phyloP scores from a whole-genome alignment of 2,113 vertebrate species.

The Dendrocopos noguchii region DNA sequence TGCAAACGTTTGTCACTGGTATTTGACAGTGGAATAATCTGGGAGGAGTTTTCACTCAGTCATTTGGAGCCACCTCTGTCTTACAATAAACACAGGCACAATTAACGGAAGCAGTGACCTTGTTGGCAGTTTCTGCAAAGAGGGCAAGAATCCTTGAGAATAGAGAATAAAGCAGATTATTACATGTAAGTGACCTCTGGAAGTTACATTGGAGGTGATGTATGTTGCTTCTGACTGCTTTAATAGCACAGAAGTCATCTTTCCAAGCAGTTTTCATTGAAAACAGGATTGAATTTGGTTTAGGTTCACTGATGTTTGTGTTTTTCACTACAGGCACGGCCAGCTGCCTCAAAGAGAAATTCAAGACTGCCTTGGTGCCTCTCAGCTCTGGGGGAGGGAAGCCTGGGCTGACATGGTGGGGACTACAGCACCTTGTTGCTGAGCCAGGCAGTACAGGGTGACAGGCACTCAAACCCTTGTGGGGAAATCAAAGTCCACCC shows the following conservation, averaged over 20 bases:
- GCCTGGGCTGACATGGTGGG: not conserved
- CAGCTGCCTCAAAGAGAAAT: not conserved
- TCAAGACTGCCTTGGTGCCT: not conserved
- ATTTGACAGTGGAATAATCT: not conserved
- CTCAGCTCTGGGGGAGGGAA: not conserved
- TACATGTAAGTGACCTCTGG: not conserved
- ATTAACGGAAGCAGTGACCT: constrained; percentile 45
- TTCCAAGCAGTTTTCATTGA: not conserved
- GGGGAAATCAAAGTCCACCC: rapidly evolving
- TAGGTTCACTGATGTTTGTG: not conserved
- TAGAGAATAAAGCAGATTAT: constrained; percentile 7
- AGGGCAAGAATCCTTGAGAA: constrained; percentile 2
- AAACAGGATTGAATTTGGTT: not conserved
- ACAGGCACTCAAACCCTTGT: not conserved
- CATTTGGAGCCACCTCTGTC: rapidly evolving
- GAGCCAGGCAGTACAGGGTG: not conserved
- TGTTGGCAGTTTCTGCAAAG: constrained; percentile 1
- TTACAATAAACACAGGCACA: constrained; percentile 38
- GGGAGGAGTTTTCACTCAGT: constrained; percentile 25
- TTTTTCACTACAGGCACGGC: not conserved
- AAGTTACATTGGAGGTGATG: not conserved
- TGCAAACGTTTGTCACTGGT: rapidly evolving
- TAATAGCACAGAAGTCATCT: not conserved
- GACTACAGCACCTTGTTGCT: not conserved
- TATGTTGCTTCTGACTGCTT: not conserved